These are phyloP conservation scores for Dicaeum eximium DNA, from an alignment of 2,113 vertebrate species.

Conservation along the genomic window DNA sequence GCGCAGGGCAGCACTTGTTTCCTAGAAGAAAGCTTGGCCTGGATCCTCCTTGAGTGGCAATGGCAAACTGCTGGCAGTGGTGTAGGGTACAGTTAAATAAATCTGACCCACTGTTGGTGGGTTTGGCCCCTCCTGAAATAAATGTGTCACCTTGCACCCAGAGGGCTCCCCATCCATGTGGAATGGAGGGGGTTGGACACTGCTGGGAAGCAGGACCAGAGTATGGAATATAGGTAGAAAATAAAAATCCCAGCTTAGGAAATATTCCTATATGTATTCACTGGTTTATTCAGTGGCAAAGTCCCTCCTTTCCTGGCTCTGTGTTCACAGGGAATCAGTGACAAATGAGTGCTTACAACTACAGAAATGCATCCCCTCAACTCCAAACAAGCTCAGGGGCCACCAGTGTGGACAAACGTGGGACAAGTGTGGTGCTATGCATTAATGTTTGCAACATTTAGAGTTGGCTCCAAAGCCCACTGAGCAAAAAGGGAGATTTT, in stretches of 20 bases:
- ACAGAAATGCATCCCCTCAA: accelerated
- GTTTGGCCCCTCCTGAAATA: not conserved
- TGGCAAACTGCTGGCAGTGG: not conserved
- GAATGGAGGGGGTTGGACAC: accelerated
- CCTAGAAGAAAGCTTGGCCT: not conserved
- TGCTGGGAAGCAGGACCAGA: not conserved
- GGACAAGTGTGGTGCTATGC: accelerated
- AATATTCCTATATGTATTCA: accelerated
- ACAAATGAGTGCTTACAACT: accelerated
- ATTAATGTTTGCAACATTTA: accelerated
- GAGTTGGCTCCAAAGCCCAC: not conserved
- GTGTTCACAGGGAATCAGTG: not conserved
- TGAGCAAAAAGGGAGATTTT: not conserved
- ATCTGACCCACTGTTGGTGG: not conserved
- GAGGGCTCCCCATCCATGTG: not conserved
- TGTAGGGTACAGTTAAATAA: not conserved
- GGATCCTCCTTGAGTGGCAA: not conserved
- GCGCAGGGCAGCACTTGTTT: not conserved
- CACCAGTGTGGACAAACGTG: accelerated
- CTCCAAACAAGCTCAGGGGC: not conserved
- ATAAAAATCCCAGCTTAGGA: not conserved
- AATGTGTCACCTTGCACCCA: not conserved
- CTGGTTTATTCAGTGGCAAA: not conserved
- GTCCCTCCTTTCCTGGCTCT: not conserved
- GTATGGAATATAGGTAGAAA: not conserved